Percentiles rank a stretch among this genome's conserved stretches.
Evolutionary conservation across 2,797 vertebrate genomes (phyloP).

Genomic region (Rhabdomys pumilio): DNA sequence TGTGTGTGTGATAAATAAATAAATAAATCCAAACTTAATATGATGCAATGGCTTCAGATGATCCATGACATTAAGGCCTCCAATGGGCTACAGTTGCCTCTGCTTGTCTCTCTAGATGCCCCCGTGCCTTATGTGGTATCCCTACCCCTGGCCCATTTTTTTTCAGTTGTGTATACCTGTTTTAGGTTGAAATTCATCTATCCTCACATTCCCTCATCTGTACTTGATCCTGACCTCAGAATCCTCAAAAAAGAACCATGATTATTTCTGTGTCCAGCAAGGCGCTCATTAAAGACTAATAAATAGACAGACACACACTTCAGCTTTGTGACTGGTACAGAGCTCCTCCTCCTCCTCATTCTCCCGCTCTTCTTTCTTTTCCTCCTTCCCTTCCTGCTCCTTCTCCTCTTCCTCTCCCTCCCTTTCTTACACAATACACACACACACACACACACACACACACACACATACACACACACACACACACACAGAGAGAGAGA

Average conservation of each 20-base stretch:
- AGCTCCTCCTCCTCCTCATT: neutral
- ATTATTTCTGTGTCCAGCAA: conserved; percentile 32
- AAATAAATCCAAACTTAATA: no score
- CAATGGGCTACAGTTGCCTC: neutral
- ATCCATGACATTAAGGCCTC: neutral
- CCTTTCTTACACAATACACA: neutral
- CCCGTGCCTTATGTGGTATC: neutral
- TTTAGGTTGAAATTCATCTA: neutral
- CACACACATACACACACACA: neutral
- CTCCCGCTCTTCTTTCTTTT: neutral
- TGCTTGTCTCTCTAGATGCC: neutral
- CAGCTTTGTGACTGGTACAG: conserved; percentile 4
- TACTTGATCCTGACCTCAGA: neutral
- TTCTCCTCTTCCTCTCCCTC: neutral
- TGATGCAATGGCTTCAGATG: neutral
- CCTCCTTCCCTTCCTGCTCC: neutral
- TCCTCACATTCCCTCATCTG: neutral
- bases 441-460: neutral
- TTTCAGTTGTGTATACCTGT: neutral
- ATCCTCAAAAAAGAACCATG: neutral
- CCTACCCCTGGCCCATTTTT: neutral
- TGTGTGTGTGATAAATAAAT: neutral
- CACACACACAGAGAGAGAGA: neutral
- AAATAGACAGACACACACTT: neutral
- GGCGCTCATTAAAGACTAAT: neutral